A percentile compares a stretch with the other conserved stretches of the same genome.
phyloP scores from a whole-genome alignment of 1,140 invertebrate genomes.

The Brachionus angularis region DNA sequence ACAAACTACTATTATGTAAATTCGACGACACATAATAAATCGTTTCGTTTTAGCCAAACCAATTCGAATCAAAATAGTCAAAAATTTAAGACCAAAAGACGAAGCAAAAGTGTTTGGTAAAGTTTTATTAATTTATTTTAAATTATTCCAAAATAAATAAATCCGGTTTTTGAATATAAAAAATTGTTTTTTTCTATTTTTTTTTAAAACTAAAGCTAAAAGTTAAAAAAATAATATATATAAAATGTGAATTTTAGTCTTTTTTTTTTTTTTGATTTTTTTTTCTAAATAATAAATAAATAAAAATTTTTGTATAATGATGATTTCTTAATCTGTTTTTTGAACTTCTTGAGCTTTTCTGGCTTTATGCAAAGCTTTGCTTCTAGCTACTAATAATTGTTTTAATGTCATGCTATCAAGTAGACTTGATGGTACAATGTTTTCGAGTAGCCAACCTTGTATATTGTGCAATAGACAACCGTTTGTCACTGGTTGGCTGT shows the following conservation, averaged over 20 bases:
- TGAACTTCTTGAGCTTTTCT: conserved; percentile 7
- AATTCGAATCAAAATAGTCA: not conserved
- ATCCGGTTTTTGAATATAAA: too few species aligned
- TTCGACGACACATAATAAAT: not conserved
- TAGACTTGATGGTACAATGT: conserved; percentile 1
- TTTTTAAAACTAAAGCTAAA: not conserved
- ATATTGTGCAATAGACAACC: conserved; percentile 33
- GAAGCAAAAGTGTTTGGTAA: not conserved
- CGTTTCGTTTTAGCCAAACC: too few species aligned
- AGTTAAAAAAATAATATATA: not conserved
- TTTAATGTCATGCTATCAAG: conserved; percentile 12
- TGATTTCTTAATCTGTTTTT: conserved; percentile 1
- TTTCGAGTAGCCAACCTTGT: conserved; percentile 34
- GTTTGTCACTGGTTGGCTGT: conserved; percentile 21
- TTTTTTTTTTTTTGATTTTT: conserved; percentile 4
- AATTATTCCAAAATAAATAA: too few species aligned
- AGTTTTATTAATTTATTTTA: too few species aligned
- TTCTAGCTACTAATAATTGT: conserved; percentile 5
- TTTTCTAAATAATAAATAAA: not conserved
- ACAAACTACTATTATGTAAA: not conserved
- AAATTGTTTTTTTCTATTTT: not conserved
- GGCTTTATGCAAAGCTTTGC: conserved; percentile 14
- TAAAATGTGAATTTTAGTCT: conserved; percentile 9
- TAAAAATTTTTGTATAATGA: not conserved
- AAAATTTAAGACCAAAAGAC: not conserved